Evolutionary conservation across 2,888 invertebrate genomes (phyloP).

Genomic region (Stenotaenia linearis): DNA sequence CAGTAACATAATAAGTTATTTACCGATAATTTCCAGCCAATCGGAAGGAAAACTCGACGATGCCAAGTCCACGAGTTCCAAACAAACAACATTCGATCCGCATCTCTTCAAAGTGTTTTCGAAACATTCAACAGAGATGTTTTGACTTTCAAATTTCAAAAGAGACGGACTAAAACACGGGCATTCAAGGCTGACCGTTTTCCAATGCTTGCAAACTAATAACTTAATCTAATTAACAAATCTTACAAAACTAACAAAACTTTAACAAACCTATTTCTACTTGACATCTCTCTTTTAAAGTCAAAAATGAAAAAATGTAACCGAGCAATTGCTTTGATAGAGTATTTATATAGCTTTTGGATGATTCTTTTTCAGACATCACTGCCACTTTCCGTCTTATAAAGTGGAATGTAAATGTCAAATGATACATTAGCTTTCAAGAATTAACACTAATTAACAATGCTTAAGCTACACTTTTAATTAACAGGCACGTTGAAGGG

Average conservation of each 20-base stretch:
- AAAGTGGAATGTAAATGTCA: background rate
- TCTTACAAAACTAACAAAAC: background rate
- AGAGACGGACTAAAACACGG: background rate
- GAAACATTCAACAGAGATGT: background rate
- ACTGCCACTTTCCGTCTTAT: background rate
- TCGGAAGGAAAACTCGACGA: background rate
- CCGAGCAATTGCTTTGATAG: background rate
- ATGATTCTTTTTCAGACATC: background rate
- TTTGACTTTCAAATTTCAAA: background rate
- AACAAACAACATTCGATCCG: background rate
- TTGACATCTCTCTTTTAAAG: background rate
- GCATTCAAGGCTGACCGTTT: background rate
- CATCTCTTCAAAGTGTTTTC: background rate
- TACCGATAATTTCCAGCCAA: background rate
- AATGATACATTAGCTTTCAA: background rate
- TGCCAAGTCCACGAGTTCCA: background rate
- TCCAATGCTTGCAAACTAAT: background rate
- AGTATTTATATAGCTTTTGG: background rate
- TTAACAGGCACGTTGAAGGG: background rate
- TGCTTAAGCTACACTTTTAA: background rate
- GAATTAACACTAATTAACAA: background rate
- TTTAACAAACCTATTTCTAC: too few species aligned
- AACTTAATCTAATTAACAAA: background rate
- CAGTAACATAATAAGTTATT: background rate
- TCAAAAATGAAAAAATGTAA: background rate